Conservation (phyloP, 2,797 vertebrate species). For the Girardinus metallicus region DNA sequence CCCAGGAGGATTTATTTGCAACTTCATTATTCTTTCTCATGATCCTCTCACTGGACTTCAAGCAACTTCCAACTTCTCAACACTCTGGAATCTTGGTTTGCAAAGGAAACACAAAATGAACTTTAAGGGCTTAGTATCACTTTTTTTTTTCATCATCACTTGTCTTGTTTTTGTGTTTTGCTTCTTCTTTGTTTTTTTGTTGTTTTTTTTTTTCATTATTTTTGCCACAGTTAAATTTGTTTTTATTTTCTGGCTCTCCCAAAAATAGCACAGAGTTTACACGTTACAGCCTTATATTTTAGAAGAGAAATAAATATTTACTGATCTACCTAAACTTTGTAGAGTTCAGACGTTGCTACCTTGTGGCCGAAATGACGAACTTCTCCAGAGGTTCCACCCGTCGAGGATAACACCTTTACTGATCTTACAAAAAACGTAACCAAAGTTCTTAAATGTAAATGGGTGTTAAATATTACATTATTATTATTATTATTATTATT, state of each 20-base stretch:
- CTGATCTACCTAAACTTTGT: neutral
- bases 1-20: neutral
- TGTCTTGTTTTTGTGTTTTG: neutral
- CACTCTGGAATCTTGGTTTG: neutral
- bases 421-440: neutral
- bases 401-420: neutral
- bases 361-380: neutral
- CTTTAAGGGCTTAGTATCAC: neutral
- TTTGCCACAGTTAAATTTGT: no score
- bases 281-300: neutral
- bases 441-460: no score
- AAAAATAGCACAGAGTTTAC: no score
- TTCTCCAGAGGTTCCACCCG: neutral
- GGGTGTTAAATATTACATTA: no score
- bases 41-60: neutral
- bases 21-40: neutral
- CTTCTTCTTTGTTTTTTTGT: no score
- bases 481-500: no score
- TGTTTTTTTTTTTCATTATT: no score
- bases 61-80: neutral
- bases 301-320: neutral
- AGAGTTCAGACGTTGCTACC: neutral
- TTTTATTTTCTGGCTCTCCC: no score
- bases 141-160: neutral
- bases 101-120: neutral